These are phyloP conservation scores for Aeoliscus strigatus DNA, from an alignment of 2,797 vertebrate genomes.

Conservation along the genomic window DNA sequence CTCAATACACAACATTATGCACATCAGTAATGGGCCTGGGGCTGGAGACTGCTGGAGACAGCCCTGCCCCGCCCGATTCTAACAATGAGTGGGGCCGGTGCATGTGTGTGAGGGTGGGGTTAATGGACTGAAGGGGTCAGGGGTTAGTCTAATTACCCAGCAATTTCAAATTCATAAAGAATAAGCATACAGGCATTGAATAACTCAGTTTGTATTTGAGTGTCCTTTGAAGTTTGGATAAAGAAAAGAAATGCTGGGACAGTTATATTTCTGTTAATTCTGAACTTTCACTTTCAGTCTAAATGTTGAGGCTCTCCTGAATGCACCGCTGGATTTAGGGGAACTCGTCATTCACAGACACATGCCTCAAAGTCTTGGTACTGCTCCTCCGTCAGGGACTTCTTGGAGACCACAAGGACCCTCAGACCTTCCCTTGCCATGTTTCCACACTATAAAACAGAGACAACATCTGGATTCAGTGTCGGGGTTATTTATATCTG, in stretches of 20 bases:
- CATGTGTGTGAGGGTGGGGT: conserved; percentile 24
- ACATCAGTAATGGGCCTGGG: conserved; percentile 58
- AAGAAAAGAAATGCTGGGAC: no score
- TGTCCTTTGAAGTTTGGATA: no score
- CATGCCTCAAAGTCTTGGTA: conserved; percentile 99
- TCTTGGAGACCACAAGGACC: conserved; percentile 93
- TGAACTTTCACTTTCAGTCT: no score
- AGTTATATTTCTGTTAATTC: no score
- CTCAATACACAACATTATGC: conserved; percentile 67
- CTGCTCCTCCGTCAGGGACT: conserved; percentile 91
- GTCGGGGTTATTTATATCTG: no score
- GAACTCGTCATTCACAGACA: no score
- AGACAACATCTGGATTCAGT: no score
- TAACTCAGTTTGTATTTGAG: no score
- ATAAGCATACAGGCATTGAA: no score
- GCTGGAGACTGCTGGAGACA: conserved; percentile 52
- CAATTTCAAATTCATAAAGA: no score
- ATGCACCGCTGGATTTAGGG: no score
- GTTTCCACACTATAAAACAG: conserved; percentile 87
- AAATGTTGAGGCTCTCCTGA: no score
- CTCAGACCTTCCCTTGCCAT: conserved; percentile 97
- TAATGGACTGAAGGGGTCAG: conserved; percentile 20
- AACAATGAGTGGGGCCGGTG: conserved; percentile 54
- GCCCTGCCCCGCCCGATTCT: conserved; percentile 46
- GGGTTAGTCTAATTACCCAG: conserved; percentile 47